These are phyloP conservation scores for Numenius arquata DNA, from an alignment of 2,113 vertebrate species.

Conservation along the genomic window DNA sequence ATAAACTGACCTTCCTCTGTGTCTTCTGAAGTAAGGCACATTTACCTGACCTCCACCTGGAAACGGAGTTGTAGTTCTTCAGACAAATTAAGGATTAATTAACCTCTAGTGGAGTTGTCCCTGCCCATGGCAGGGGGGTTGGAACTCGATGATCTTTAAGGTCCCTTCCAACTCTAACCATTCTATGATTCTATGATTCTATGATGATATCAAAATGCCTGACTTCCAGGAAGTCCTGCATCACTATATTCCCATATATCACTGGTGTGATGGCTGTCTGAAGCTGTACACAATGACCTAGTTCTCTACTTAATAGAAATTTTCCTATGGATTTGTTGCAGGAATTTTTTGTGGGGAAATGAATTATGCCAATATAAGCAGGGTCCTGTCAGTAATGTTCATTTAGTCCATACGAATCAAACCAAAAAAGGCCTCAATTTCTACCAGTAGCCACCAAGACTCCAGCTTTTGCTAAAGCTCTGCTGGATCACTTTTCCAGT, in stretches of 20 bases:
- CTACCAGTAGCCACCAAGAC: not conserved
- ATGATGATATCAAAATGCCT: not conserved
- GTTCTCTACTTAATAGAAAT: not conserved
- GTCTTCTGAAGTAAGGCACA: not conserved
- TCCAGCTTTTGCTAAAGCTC: not conserved
- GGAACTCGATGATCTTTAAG: too few relatives aligned
- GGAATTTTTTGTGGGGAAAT: not conserved
- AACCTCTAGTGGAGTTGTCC: too few relatives aligned
- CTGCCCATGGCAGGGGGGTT: too few relatives aligned
- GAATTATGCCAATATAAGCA: not conserved
- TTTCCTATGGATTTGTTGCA: not conserved
- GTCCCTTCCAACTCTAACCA: too few relatives aligned
- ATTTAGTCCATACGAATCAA: not conserved
- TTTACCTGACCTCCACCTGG: not conserved
- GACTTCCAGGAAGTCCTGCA: not conserved
- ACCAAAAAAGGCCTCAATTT: not conserved
- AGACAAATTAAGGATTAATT: not conserved
- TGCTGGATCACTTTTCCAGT: slow-evolving; percentile 37
- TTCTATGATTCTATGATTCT: too few relatives aligned
- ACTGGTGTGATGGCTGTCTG: not conserved
- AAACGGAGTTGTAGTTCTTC: not conserved
- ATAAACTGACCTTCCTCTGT: not conserved
- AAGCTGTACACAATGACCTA: not conserved
- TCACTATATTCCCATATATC: not conserved
- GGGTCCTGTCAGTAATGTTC: not conserved